These are phyloP conservation scores for Tetramorium simillimum DNA, from an alignment of 1,140 invertebrate genomes.

Conservation along the genomic window DNA sequence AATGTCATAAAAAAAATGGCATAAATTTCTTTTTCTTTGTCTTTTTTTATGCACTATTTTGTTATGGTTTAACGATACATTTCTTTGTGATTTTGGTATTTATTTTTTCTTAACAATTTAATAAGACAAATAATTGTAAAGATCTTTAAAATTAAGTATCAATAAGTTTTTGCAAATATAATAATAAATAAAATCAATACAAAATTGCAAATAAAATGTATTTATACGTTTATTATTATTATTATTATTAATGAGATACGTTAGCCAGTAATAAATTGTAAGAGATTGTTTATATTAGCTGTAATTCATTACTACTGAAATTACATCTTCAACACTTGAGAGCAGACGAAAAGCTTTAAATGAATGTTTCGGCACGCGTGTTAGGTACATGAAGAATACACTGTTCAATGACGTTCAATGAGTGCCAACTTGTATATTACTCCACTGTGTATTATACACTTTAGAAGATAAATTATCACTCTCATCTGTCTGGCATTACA, in stretches of 20 bases:
- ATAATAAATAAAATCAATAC: no score
- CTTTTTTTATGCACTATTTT: not conserved
- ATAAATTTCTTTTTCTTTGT: not conserved
- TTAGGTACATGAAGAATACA: constrained; percentile 9
- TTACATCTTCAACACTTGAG: constrained; percentile 19
- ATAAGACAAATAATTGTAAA: not conserved
- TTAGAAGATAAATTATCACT: constrained; percentile 50
- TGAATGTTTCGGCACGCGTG: constrained; percentile 53
- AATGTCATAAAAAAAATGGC: not conserved
- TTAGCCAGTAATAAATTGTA: constrained; percentile 2
- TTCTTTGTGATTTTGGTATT: not conserved
- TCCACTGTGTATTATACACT: constrained; percentile 22
- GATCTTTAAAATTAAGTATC: not conserved
- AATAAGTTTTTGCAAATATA: no score
- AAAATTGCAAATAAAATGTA: no score
- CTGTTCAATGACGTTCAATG: not conserved
- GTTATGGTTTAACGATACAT: not conserved
- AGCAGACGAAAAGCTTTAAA: constrained; percentile 38
- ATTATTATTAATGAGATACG: not conserved
- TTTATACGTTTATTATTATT: not conserved
- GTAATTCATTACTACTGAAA: not conserved
- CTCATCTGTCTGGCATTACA: not conserved
- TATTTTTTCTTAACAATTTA: not conserved
- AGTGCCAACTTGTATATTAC: not conserved
- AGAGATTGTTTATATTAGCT: not conserved